Conservation (phyloP, 2,113 vertebrate genomes). For the Amazona vittata region DNA sequence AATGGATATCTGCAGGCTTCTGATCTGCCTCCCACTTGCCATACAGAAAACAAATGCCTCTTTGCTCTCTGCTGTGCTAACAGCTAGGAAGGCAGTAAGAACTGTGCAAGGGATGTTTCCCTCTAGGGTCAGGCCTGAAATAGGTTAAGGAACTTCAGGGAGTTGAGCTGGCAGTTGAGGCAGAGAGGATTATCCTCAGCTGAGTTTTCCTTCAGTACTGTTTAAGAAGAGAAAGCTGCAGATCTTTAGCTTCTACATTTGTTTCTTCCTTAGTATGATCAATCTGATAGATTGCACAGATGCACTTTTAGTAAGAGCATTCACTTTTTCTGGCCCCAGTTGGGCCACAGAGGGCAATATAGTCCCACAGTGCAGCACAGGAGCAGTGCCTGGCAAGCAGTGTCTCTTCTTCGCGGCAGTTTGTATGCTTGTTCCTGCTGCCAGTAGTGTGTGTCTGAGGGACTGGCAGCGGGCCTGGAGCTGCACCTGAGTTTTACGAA, state of each 20-base stretch:
- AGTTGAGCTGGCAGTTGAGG: not conserved
- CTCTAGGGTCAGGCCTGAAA: not conserved
- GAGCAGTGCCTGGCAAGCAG: not conserved
- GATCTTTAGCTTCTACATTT: not conserved
- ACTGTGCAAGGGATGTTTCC: not conserved
- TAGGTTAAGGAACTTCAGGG: not conserved
- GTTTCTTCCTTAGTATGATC: not conserved
- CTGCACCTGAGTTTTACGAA: not conserved
- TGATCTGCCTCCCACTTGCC: not conserved
- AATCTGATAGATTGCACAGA: not conserved
- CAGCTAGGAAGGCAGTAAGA: not conserved
- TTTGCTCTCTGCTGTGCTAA: not conserved
- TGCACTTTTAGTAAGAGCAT: not conserved
- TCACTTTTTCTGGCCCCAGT: not conserved
- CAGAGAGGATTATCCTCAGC: not conserved
- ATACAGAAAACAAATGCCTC: not conserved
- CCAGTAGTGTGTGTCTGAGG: accelerated
- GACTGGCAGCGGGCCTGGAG: accelerated
- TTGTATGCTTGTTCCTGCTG: not conserved
- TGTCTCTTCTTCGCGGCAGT: accelerated
- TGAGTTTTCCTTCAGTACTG: not conserved
- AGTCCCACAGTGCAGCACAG: not conserved
- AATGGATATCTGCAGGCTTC: not conserved
- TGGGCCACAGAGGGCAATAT: not conserved
- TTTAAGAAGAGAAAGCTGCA: not conserved